A percentile compares a stretch with the other conserved stretches of the same genome.
These are phyloP conservation scores for Hippoglossus hippoglossus DNA, from an alignment of 2,797 vertebrate species.

Conservation along the genomic window DNA sequence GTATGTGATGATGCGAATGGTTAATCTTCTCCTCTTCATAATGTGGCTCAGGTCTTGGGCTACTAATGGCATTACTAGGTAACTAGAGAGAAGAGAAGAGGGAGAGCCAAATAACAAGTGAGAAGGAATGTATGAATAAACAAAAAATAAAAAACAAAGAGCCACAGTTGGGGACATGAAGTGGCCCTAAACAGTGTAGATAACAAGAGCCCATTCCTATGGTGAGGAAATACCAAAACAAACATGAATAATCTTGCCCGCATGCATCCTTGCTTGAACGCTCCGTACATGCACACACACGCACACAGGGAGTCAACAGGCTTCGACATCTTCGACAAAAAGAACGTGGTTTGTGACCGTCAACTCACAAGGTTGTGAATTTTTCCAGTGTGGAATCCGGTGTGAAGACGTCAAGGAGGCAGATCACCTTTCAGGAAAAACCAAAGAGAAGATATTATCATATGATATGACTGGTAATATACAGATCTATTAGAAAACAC, in stretches of 20 bases:
- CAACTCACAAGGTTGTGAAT: conserved; percentile 89
- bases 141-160: neutral
- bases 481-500: neutral
- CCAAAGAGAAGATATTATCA: neutral
- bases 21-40: conserved; percentile 84
- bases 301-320: conserved; percentile 61
- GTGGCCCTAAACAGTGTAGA: no score
- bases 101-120: neutral
- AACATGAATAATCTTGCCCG: conserved; percentile 38
- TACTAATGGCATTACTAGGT: conserved; percentile 88
- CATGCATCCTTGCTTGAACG: conserved; percentile 13
- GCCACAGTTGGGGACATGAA: neutral
- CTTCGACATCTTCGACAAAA: conserved; percentile 35
- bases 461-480: neutral
- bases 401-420: conserved; percentile 87
- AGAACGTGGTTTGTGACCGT: conserved; percentile 62
- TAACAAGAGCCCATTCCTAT: neutral
- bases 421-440: conserved; percentile 82
- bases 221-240: conserved; percentile 28
- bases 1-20: conserved; percentile 79
- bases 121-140: neutral
- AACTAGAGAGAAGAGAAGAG: conserved; percentile 71
- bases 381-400: conserved; percentile 84
- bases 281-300: conserved; percentile 39
- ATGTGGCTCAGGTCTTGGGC: conserved; percentile 86